Conservation (phyloP, 2,797 vertebrate species). For the Thripadectes ignobilis region DNA sequence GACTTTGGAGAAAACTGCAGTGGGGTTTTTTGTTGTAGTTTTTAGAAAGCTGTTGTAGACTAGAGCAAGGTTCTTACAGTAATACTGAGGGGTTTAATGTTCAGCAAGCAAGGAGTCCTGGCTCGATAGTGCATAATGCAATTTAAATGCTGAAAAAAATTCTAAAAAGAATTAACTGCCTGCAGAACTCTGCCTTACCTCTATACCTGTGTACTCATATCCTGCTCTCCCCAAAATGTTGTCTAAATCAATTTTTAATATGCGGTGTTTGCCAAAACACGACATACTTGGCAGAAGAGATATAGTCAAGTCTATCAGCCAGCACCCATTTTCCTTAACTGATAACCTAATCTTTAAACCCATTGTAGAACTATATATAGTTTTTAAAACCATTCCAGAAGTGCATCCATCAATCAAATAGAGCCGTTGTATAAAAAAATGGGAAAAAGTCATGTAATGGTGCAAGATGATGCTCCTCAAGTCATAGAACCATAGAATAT, state of each 20-base stretch:
- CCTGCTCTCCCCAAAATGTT: not conserved
- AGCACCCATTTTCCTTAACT: not conserved
- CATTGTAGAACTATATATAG: not conserved
- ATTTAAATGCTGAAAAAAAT: not conserved
- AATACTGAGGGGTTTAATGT: not conserved
- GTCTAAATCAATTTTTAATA: not conserved
- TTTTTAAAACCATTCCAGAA: not conserved
- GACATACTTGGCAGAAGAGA: not conserved
- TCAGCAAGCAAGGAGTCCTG: not conserved
- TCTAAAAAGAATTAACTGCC: not conserved
- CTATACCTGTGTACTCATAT: not conserved
- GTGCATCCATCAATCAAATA: not conserved
- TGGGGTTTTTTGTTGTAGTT: not conserved
- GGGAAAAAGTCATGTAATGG: not conserved
- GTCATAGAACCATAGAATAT: not conserved
- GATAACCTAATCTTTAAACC: not conserved
- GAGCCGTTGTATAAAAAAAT: not conserved
- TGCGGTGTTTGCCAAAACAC: not conserved
- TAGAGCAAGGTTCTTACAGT: not conserved
- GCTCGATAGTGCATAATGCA: not conserved
- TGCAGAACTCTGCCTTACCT: not conserved
- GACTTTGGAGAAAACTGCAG: constrained; percentile 25
- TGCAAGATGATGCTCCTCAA: not conserved
- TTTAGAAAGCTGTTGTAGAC: not conserved
- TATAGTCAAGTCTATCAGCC: not conserved